A percentile compares a stretch with the other conserved stretches of the same genome.
These are phyloP conservation scores for Acronicta alni DNA, from an alignment of 2,888 invertebrate species.

Conservation along the genomic window DNA sequence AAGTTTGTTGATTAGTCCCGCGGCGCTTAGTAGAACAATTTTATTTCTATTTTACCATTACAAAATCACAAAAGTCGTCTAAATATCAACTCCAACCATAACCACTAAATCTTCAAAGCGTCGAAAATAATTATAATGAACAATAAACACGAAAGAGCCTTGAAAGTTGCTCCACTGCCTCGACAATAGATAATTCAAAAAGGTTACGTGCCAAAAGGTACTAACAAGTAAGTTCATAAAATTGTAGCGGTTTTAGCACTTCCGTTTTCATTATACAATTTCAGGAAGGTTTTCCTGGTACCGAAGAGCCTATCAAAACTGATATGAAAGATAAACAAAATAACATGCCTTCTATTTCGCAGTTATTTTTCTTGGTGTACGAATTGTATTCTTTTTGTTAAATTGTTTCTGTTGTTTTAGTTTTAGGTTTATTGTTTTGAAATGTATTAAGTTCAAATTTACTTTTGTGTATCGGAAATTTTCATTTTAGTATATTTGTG, in stretches of 20 bases:
- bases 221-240: conserved; percentile 19
- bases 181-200: conserved; percentile 37
- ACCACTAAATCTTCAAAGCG: conserved; percentile 4
- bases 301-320: conserved; percentile 34
- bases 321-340: conserved; percentile 52
- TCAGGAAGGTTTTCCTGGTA: conserved; percentile 31
- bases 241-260: conserved; percentile 29
- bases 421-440: conserved; percentile 8
- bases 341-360: conserved; percentile 19
- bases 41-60: no score
- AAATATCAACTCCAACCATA: neutral
- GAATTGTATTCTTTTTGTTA: conserved; percentile 30
- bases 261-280: conserved; percentile 40
- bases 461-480: conserved; percentile 1
- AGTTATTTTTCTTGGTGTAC: conserved; percentile 33
- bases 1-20: no score
- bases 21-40: no score
- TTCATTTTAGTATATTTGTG: neutral
- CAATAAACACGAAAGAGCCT: conserved; percentile 16
- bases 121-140: conserved; percentile 17
- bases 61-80: no score
- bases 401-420: conserved; percentile 29
- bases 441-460: conserved; percentile 1
- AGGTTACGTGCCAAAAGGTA: conserved; percentile 40
- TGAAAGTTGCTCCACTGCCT: conserved; percentile 19